phyloP scores from a whole-genome alignment of 2,797 vertebrate genomes.

The Schizothorax lantsangensis region DNA sequence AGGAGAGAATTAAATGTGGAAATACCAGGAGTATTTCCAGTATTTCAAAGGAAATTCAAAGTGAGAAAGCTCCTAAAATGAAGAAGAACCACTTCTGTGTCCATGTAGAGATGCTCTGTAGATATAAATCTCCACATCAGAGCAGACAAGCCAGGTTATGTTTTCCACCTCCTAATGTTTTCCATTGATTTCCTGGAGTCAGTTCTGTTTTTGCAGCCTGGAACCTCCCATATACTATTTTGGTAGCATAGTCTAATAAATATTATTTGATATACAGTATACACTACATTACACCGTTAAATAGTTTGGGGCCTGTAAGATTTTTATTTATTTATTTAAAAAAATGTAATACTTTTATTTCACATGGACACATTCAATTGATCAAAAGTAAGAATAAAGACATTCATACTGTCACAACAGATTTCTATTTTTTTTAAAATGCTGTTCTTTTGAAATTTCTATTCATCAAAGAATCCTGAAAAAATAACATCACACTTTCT shows the following conservation, averaged over 20 bases:
- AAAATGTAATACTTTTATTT: neutral
- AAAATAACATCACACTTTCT: neutral
- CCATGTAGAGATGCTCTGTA: neutral
- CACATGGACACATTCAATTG: neutral
- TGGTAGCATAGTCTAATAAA: constrained; percentile 1
- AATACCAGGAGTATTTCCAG: neutral
- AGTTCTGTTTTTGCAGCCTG: neutral
- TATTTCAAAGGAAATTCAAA: constrained; percentile 5
- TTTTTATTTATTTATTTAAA: neutral
- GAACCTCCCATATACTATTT: neutral
- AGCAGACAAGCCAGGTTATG: neutral
- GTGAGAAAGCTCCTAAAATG: neutral
- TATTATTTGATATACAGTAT: neutral
- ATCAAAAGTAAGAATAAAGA: neutral
- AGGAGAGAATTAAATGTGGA: too few relatives aligned
- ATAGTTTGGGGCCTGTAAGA: neutral
- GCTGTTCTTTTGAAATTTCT: neutral
- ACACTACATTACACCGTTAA: neutral
- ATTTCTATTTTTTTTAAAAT: neutral
- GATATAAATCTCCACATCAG: neutral
- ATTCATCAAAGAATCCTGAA: neutral
- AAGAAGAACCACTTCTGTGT: neutral
- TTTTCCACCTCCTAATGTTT: neutral
- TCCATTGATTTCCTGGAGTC: constrained; percentile 6
- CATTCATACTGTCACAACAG: neutral